A percentile compares a stretch with the other conserved stretches of the same genome.
Conservation (phyloP, 2,888 invertebrate species). For the Nowickia ferox region DNA sequence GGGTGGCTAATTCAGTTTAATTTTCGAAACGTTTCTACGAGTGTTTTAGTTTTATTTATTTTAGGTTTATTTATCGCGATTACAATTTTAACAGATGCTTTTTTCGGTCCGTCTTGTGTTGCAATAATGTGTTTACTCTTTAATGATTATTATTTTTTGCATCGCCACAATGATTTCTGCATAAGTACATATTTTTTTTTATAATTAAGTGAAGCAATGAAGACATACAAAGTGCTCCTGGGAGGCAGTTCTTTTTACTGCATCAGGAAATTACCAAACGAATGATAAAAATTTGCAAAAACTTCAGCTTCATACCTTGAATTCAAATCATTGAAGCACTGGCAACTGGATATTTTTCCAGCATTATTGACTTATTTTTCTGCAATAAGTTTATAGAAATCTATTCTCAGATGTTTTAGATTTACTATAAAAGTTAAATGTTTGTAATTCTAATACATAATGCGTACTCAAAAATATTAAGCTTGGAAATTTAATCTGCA, state of each 20-base stretch:
- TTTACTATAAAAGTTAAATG: constrained; percentile 68
- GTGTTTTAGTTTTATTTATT: constrained; percentile 50
- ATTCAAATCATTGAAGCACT: too few species aligned
- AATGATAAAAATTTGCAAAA: too few species aligned
- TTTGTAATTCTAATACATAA: constrained; percentile 59
- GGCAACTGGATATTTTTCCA: too few species aligned
- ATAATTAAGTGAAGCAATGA: too few species aligned
- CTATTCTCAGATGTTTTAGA: constrained; percentile 21
- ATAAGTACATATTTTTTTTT: background rate
- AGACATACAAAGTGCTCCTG: too few species aligned
- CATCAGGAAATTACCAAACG: too few species aligned
- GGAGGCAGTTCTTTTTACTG: too few species aligned
- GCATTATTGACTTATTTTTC: too few species aligned
- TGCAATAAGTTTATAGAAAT: too few species aligned
- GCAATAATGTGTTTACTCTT: constrained; percentile 21
- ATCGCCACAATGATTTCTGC: constrained; percentile 2
- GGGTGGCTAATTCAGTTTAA: constrained; percentile 71
- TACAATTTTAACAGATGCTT: constrained; percentile 69
- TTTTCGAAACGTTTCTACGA: constrained; percentile 55
- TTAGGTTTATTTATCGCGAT: constrained; percentile 71
- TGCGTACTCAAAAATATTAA: background rate
- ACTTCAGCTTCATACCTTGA: too few species aligned
- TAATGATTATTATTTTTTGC: background rate
- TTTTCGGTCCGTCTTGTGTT: background rate
- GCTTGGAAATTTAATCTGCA: constrained; percentile 37